phyloP scores from a whole-genome alignment of 2,888 invertebrate genomes.

The Allacma fusca region DNA sequence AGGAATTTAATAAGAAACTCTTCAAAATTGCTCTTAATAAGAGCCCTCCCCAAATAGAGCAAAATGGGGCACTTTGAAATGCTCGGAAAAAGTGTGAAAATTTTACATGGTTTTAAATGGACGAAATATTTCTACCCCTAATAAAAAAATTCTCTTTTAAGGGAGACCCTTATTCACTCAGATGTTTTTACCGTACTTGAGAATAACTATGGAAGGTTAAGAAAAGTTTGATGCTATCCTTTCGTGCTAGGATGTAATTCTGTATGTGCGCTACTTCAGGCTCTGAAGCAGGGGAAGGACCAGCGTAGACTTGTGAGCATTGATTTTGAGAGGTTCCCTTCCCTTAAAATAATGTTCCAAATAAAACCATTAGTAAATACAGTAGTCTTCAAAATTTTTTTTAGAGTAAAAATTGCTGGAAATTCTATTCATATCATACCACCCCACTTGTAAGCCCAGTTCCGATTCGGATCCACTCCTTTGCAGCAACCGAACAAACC shows the following conservation, averaged over 20 bases:
- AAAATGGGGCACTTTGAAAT: too few relatives aligned
- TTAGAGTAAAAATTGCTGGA: not conserved
- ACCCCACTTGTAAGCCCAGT: conserved; percentile 80
- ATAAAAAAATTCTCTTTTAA: too few relatives aligned
- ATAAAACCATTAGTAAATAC: too few relatives aligned
- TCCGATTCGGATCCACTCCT: conserved; percentile 71
- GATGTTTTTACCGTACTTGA: too few relatives aligned
- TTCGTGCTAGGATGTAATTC: conserved; percentile 69
- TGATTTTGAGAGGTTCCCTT: conserved; percentile 59
- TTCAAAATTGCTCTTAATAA: too few relatives aligned
- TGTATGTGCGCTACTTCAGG: conserved; percentile 75
- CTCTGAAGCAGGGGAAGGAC: conserved; percentile 71
- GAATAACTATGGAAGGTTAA: conserved; percentile 80
- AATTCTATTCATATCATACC: conserved; percentile 64
- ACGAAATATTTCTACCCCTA: too few relatives aligned
- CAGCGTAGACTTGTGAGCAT: conserved; percentile 61
- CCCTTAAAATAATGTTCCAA: too few relatives aligned
- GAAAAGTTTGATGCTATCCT: conserved; percentile 71
- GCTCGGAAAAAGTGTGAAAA: too few relatives aligned
- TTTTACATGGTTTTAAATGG: too few relatives aligned
- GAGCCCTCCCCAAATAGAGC: too few relatives aligned
- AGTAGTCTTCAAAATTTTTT: too few relatives aligned
- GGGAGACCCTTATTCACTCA: too few relatives aligned
- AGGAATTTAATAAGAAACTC: not conserved
- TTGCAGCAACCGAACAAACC: conserved; percentile 58